Base-by-base conservation (phyloP, 2,113 vertebrate genomes). In the Hippotragus niger region DNA sequence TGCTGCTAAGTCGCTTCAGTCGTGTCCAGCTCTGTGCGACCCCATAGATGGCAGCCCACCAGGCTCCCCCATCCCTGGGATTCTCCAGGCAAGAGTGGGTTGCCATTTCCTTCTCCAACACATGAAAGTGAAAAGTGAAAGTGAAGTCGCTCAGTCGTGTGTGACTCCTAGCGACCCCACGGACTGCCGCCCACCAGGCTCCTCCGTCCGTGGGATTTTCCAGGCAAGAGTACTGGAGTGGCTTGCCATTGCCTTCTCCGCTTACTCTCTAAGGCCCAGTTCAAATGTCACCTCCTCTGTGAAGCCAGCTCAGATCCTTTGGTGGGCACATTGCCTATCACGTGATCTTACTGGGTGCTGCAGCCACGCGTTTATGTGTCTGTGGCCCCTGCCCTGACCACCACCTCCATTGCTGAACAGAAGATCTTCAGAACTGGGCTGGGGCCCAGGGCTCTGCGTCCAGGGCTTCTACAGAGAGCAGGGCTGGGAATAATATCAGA, bases 21-120 rank as follows among this genome's bases (percentile, higher is more conserved):
- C n/a, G 0, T 71, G n/a, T 36, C 64, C 9, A 0, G 21, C 64
- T 71, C 64, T 36, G 64, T 71, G 17, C 1, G 0, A 36, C n/a
- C 64, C n/a, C n/a, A 67, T 21, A 67, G 33, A 36, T 0, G 8
- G 33, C 33, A 67, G 64, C 33, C 64, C 33, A 67, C 64, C 64
- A 36, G 33, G 64, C 17, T 62, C 8, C 17, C 0, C 33, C 3
- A 0, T 67, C 33, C 33, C 62, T 67, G 62, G 62, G 62, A 67
- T 67, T 67, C 62, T 67, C 16, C 33, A 67, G 33, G 33, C 62
- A 67, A 67, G 62, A 67, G 33, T 67, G 62, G 33, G 16, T 9
- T 67, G 62, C 33, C 62, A 67, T n/a, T 67, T 67, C 62, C 33
- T 67, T 67, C 33, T 67, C 62, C 16, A 67, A 2, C 0, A 7